phyloP scores from a whole-genome alignment of 2,888 invertebrate genomes.

The Macrophya alboannulata region DNA sequence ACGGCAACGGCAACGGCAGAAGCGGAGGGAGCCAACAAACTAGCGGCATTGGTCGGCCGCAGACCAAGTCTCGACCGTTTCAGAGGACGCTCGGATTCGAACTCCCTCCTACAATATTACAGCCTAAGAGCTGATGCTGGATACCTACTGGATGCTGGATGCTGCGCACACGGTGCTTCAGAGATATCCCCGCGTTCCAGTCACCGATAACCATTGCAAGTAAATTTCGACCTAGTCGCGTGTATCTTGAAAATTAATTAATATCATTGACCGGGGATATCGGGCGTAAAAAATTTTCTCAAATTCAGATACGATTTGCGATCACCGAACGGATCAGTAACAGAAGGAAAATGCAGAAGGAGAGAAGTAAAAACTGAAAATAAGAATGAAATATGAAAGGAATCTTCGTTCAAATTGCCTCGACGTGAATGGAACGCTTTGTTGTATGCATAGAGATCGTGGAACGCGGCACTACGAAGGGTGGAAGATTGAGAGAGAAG shows the following conservation, averaged over 20 bases:
- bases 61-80: constrained; percentile 36
- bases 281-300: neutral
- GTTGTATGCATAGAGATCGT: constrained; percentile 6
- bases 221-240: constrained; percentile 6
- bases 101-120: constrained; percentile 39
- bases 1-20: constrained; percentile 29
- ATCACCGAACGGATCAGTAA: neutral
- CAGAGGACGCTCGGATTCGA: constrained; percentile 45
- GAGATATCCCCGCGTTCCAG: constrained; percentile 11
- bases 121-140: constrained; percentile 24
- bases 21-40: constrained; percentile 55
- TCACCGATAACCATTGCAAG: neutral
- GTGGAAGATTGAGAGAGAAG: constrained; percentile 30
- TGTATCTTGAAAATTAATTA: neutral
- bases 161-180: constrained; percentile 33
- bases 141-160: constrained; percentile 2
- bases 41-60: constrained; percentile 51
- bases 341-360: neutral
- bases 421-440: constrained; percentile 29
- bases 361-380: neutral
- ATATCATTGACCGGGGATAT: neutral
- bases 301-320: neutral
- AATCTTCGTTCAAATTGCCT: neutral
- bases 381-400: constrained; percentile 7
- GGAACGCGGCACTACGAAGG: constrained; percentile 10